Percentiles rank a stretch among this genome's conserved stretches.
phyloP scores from a whole-genome alignment of 2,797 vertebrate species.

The Apodemus agrarius region DNA sequence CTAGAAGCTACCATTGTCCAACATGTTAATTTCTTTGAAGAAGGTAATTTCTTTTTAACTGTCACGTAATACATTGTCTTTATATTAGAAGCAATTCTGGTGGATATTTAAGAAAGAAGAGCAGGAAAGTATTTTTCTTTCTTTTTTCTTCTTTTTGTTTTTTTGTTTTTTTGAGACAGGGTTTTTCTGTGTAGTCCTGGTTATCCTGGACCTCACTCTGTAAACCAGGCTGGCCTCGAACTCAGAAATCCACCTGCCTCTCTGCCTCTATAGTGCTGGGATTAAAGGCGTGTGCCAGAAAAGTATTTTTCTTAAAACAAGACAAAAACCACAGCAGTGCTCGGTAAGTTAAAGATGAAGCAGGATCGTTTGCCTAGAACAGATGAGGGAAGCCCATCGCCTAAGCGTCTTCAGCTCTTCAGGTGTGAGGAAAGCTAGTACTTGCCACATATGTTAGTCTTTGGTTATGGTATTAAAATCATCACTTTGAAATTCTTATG shows the following conservation, averaged over 20 bases:
- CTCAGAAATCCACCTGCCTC: too few relatives aligned
- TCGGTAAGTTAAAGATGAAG: not conserved
- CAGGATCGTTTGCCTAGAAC: not conserved
- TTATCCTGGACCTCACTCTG: too few relatives aligned
- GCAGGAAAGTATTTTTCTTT: conserved; percentile 53
- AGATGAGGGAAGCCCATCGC: not conserved
- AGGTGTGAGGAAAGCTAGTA: conserved; percentile 30
- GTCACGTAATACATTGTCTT: conserved; percentile 16
- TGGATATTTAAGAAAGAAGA: not conserved
- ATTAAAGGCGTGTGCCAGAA: not conserved
- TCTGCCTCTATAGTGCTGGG: too few relatives aligned
- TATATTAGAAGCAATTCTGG: conserved; percentile 20
- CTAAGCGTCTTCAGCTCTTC: conserved; percentile 30
- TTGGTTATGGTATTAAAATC: conserved; percentile 55
- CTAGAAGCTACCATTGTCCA: conserved; percentile 55
- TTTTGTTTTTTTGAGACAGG: too few relatives aligned
- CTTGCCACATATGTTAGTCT: not conserved
- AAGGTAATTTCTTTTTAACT: conserved; percentile 74
- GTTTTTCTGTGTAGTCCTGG: too few relatives aligned
- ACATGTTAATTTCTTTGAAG: conserved; percentile 69
- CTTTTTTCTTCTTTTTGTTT: too few relatives aligned
- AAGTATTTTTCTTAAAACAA: conserved; percentile 45
- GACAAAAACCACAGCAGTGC: not conserved
- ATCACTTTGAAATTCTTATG: conserved; percentile 53
- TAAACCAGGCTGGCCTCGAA: too few relatives aligned